Base-by-base conservation (phyloP, 2,113 vertebrate species). In the Petroica traversi region DNA sequence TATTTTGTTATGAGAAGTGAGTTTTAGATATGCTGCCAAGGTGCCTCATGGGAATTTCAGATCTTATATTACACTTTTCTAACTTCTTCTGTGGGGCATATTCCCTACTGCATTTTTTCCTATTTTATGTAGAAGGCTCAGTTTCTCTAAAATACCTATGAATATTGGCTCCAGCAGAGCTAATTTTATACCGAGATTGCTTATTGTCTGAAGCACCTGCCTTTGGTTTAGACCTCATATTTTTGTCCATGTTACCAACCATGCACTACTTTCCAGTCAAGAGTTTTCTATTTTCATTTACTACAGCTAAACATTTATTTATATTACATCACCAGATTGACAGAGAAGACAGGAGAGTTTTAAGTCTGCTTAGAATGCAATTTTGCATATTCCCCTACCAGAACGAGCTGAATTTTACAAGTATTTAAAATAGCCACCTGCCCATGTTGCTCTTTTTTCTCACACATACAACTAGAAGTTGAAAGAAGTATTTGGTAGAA, bases 391-490 rank as follows among this genome's bases (percentile, higher is more conserved):
- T 86, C 8, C 19, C 8, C 41, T 59, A 51, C 24, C 57, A 73
- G 67, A 85, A 96, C 78, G 57, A 86, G 85, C 75, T 61, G 49
- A 51, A 58, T 95, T 82, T 88, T 93, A n/a, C n/a, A 40, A 58
- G 61, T n/a, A 73, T 41, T 92, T 67, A 38, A 48, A 58, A 73
- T 41, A 80, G 9, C 15, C 49, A 75, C 41, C 43, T 90, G 38
- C 33, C 62, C 55, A n/a, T 31, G 14, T 28, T 81, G 54, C 43
- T 95, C 69, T 88, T 88, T 88, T 89, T 55, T 80, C 29, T 89
- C 64, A 34, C 2, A 38, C 5, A 52, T 38, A 29, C 9, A 73
- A 48, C 28, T 63, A 72, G 89, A 93, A 43, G 5, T 45, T 55
- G 17, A 34, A 58, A 81, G 16, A 57, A n/a, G 14, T 51, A 92